Evolutionary conservation across 1,140 invertebrate genomes (phyloP).

Genomic region (Apis dorsata): DNA sequence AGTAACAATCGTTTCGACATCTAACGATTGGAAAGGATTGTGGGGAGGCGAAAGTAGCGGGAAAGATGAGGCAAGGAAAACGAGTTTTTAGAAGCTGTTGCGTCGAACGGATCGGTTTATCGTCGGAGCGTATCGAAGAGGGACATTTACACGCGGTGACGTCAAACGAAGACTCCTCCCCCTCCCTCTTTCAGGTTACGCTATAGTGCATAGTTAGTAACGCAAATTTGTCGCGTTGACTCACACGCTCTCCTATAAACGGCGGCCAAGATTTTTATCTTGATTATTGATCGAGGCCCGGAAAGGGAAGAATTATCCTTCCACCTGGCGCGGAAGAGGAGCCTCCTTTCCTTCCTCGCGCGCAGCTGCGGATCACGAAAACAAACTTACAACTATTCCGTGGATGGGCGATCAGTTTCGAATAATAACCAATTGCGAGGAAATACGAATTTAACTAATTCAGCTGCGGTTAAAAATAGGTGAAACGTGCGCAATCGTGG

Average conservation of each 20-base stretch:
- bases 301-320: conserved; percentile 1
- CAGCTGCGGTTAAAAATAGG: background rate
- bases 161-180: background rate
- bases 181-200: background rate
- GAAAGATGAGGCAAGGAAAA: background rate
- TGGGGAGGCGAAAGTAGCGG: background rate
- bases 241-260: background rate
- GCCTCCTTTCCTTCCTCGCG: no score
- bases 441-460: background rate
- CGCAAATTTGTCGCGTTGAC: conserved; percentile 39
- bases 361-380: background rate
- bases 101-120: conserved; percentile 45
- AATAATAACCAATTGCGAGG: background rate
- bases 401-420: background rate
- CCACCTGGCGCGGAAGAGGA: background rate
- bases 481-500: background rate
- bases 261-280: conserved; percentile 23
- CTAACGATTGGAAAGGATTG: no score
- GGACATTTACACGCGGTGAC: conserved; percentile 49
- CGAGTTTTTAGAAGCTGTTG: conserved; percentile 30
- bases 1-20: no score
- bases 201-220: background rate
- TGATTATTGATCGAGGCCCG: conserved; percentile 21
- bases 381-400: background rate
- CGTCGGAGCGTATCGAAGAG: conserved; percentile 10